phyloP scores from a whole-genome alignment of 2,888 invertebrate species.

The Schizaphis graminum region DNA sequence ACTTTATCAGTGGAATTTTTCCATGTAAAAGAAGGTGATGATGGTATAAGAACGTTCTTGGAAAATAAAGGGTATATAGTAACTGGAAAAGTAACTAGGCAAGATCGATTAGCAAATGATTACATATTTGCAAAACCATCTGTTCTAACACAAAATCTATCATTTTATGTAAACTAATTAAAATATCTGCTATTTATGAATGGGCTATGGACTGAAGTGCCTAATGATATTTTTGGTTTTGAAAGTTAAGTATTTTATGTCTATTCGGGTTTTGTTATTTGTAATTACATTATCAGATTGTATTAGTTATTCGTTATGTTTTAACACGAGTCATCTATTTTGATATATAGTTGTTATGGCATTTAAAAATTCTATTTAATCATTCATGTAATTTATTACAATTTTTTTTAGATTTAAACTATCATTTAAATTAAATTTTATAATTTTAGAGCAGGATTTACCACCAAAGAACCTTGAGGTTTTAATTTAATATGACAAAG shows the following conservation, averaged over 20 bases:
- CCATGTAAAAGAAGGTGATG: constrained; percentile 71
- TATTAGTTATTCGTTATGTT: not conserved
- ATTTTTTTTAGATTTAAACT: not conserved
- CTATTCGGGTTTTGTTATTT: not conserved
- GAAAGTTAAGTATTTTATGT: not conserved
- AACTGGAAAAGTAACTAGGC: constrained; percentile 71
- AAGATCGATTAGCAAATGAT: constrained; percentile 73
- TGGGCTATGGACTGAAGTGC: not conserved
- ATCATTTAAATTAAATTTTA: not conserved
- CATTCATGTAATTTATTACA: not conserved
- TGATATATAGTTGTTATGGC: not conserved
- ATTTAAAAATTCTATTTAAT: constrained; percentile 3
- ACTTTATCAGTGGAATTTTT: constrained; percentile 72
- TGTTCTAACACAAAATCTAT: constrained; percentile 42
- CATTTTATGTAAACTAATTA: constrained; percentile 47
- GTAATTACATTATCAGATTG: not conserved
- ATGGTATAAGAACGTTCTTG: constrained; percentile 71
- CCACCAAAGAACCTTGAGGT: not conserved
- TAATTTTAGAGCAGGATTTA: not conserved
- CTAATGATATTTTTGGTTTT: not conserved
- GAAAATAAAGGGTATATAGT: constrained; percentile 71
- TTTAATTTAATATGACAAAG: not conserved
- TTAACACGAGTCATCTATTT: not conserved
- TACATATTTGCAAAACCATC: constrained; percentile 72
- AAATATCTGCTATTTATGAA: not conserved